Evolutionary conservation across 2,113 vertebrate genomes (phyloP), one percentile per base, ranked within the genome.

Genomic region (Chamaea fasciata): DNA sequence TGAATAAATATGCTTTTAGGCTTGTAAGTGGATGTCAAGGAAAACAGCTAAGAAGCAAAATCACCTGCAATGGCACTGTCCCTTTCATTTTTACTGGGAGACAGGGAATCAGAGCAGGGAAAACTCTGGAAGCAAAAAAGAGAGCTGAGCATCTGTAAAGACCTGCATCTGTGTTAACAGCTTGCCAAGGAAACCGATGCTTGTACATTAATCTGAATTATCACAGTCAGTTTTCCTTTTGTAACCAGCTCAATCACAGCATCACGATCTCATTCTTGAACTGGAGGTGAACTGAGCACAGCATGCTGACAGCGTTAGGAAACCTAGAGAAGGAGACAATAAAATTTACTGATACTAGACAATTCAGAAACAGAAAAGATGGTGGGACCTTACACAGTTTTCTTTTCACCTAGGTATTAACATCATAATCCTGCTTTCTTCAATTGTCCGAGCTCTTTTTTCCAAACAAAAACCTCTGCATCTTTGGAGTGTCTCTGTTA

Each of bases 191-290:
- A 83, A 80, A 77, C 26, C 2, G 2, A 59, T 57, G 46, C 23
- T 30, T 82, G 70, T 73, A 65, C 55, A 67, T 95, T 84, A 83
- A 95, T 91, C 91, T 94, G 96, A 92, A 94, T 95, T 94, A 89
- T 90, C 85, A 92, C 83, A 93, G 75, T 27, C 49, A 73, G 82
- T 85, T 90, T 85, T 87, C 39, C 50, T 89, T 75, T 85, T 87
- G 57, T 56, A 95, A 87, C 67, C 57, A 82, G n/a, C 62, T 92
- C 83, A 46, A 74, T 90, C 83, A 87, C 78, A 83, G 78, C 70
- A 55, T 82, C 39, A 56, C 2, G 4, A 85, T 85, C 70, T 95
- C 56, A 57, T 70, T 92, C 67, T 73, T 95, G 46, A 95, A 85
- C 30, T 20, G 20, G n/a, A 89, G 49, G 33, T 87, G 63, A 87